A percentile compares a stretch with the other conserved stretches of the same genome.
phyloP scores from a whole-genome alignment of 2,113 vertebrate genomes.

The Caretta caretta region DNA sequence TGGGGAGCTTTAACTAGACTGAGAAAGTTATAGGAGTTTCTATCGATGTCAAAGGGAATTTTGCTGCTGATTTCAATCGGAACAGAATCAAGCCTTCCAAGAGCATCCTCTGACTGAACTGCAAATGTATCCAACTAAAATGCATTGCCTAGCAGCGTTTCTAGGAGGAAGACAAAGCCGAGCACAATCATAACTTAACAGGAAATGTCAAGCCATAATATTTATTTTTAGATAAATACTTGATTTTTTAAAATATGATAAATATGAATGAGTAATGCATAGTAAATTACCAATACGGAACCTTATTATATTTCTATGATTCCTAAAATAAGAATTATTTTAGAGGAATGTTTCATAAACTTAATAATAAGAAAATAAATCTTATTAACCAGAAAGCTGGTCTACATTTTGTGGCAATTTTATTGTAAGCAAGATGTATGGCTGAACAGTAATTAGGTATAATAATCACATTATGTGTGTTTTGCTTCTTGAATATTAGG shows the following conservation, averaged over 20 bases:
- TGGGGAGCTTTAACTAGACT: not conserved
- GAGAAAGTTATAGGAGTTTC: not conserved
- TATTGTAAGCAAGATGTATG: slow-evolving; percentile 51
- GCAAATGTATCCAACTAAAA: not conserved
- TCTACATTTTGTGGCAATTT: slow-evolving; percentile 60
- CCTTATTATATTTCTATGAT: slow-evolving; percentile 10
- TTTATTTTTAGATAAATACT: slow-evolving; percentile 58
- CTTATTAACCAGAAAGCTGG: slow-evolving; percentile 66
- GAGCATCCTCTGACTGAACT: not conserved
- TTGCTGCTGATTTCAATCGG: not conserved
- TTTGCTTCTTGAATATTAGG: slow-evolving; percentile 31
- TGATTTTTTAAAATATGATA: slow-evolving; percentile 28
- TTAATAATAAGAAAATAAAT: slow-evolving; percentile 62
- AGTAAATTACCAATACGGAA: slow-evolving; percentile 12
- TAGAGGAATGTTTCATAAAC: slow-evolving; percentile 59
- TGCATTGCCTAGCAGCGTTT: not conserved
- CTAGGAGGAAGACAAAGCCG: not conserved
- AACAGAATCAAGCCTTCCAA: not conserved
- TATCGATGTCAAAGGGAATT: not conserved
- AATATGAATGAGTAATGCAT: slow-evolving; percentile 26
- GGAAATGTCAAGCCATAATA: slow-evolving; percentile 27
- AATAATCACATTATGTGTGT: slow-evolving; percentile 62
- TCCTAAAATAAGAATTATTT: slow-evolving; percentile 46
- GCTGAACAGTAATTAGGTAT: slow-evolving; percentile 56
- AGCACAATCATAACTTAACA: not conserved